Percentiles rank a stretch among this genome's conserved stretches.
Evolutionary conservation across 2,888 invertebrate species (phyloP).

Genomic region (Temnothorax ravouxi): DNA sequence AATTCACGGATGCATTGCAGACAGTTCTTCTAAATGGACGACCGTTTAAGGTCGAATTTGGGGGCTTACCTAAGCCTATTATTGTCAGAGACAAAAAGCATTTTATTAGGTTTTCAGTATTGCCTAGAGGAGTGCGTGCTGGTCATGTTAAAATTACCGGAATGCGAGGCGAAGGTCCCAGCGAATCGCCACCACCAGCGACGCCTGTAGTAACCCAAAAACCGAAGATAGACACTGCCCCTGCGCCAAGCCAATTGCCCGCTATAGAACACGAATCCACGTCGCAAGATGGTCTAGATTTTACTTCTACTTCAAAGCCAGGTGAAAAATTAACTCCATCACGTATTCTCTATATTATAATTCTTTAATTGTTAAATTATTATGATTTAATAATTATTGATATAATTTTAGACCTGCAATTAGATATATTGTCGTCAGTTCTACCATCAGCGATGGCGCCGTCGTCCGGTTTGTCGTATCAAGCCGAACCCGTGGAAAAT

Average conservation of each 20-base stretch:
- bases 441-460: conserved; percentile 89
- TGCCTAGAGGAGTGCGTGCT: conserved; percentile 91
- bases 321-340: conserved; percentile 66
- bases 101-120: conserved; percentile 93
- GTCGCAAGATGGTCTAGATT: conserved; percentile 82
- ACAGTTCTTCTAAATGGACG: conserved; percentile 93
- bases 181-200: conserved; percentile 74
- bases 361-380: neutral
- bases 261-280: conserved; percentile 79
- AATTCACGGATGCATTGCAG: conserved; percentile 93
- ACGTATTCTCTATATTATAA: conserved; percentile 44
- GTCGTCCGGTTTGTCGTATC: conserved; percentile 86
- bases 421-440: conserved; percentile 90
- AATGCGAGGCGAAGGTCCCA: conserved; percentile 90
- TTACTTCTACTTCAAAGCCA: conserved; percentile 75
- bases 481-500: conserved; percentile 80
- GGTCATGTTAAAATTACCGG: conserved; percentile 91
- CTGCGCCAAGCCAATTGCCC: conserved; percentile 65
- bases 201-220: conserved; percentile 71
- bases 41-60: conserved; percentile 93
- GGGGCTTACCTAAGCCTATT: conserved; percentile 94
- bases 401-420: conserved; percentile 80
- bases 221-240: conserved; percentile 68
- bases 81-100: conserved; percentile 92
- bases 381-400: conserved; percentile 12